phyloP scores from a whole-genome alignment of 2,113 vertebrate genomes.

The Petrocephalus microphthalmus region DNA sequence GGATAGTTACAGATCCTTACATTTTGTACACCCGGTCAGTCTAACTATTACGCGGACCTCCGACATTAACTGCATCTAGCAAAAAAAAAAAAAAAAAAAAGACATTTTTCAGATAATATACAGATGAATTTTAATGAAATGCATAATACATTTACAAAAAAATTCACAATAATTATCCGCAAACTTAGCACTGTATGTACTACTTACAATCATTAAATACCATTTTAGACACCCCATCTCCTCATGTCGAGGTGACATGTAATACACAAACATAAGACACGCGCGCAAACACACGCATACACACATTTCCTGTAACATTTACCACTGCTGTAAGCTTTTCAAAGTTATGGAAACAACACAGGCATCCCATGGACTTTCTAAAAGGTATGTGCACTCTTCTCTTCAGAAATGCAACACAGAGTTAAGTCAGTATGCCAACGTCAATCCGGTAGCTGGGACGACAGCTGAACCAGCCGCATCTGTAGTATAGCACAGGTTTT shows the following conservation, averaged over 20 bases:
- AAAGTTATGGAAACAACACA: not conserved
- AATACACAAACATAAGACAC: not conserved
- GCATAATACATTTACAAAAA: constrained; percentile 61
- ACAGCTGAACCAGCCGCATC: not conserved
- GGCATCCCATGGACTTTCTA: not conserved
- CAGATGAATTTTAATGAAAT: constrained; percentile 61
- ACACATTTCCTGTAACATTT: constrained; percentile 10
- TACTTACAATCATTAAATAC: constrained; percentile 43
- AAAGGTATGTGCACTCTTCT: not conserved
- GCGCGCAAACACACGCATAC: not conserved
- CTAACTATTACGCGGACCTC: no score
- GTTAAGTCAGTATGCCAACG: not conserved
- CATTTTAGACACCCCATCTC: constrained; percentile 26
- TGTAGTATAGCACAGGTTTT: not conserved
- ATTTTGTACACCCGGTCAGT: not conserved
- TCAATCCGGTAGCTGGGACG: not conserved
- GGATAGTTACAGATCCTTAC: not conserved
- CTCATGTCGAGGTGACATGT: not conserved
- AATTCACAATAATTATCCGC: constrained; percentile 53
- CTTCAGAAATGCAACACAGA: not conserved
- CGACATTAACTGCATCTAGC: no score
- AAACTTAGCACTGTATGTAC: constrained; percentile 44
- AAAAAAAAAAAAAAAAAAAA: not conserved
- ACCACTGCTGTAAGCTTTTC: not conserved
- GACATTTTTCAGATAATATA: constrained; percentile 26